Evolutionary conservation across 1,140 invertebrate species (phyloP).

Genomic region (Agraylea sexmaculata): DNA sequence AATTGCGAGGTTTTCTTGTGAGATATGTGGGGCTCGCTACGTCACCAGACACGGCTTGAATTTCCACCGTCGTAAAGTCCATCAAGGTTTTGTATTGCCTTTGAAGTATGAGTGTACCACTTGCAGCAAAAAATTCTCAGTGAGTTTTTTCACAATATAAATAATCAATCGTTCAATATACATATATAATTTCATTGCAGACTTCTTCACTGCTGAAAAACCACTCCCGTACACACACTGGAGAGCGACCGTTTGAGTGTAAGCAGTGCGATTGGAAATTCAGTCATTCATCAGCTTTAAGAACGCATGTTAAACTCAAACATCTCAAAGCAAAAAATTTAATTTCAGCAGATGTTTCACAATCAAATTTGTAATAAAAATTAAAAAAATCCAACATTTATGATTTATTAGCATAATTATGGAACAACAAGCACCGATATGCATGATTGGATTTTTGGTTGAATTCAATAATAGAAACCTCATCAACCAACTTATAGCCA

Average conservation of each 20-base stretch:
- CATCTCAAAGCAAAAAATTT: slow-evolving; percentile 27
- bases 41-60: slow-evolving; percentile 26
- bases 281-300: slow-evolving; percentile 30
- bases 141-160: no score
- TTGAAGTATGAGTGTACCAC: slow-evolving; percentile 27
- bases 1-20: slow-evolving; percentile 28
- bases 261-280: slow-evolving; percentile 35
- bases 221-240: slow-evolving; percentile 49
- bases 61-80: slow-evolving; percentile 26
- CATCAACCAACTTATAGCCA: no score
- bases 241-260: slow-evolving; percentile 43
- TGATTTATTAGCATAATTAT: no score
- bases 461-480: no score
- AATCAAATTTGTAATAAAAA: no score
- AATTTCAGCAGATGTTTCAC: no score
- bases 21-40: slow-evolving; percentile 30
- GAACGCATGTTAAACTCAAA: slow-evolving; percentile 30
- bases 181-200: no score
- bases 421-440: no score
- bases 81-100: slow-evolving; percentile 31
- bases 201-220: slow-evolving; percentile 44
- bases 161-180: no score
- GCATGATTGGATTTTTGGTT: no score
- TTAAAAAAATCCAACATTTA: no score
- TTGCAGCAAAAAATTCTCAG: slow-evolving; percentile 32